phyloP scores from a whole-genome alignment of 1,140 invertebrate genomes.

The Apocrypta bakeri region DNA sequence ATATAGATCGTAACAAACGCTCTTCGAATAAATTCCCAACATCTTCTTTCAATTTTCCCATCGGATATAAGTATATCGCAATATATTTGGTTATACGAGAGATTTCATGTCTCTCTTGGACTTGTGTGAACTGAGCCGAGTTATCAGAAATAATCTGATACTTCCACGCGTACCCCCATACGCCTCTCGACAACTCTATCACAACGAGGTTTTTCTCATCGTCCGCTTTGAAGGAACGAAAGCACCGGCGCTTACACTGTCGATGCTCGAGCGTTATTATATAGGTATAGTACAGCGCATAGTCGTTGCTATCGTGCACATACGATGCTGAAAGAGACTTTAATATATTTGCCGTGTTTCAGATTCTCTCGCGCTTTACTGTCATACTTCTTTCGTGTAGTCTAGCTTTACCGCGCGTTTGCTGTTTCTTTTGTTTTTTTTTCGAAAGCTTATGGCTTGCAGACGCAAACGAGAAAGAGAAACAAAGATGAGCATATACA shows the following conservation, averaged over 20 bases:
- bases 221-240: conserved; percentile 4
- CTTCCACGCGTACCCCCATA: not conserved
- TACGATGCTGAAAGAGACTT: not conserved
- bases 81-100: too few species aligned
- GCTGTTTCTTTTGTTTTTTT: not conserved
- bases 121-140: not conserved
- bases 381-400: not conserved
- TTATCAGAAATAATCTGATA: conserved; percentile 13
- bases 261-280: conserved; percentile 16
- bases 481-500: too few species aligned
- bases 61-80: too few species aligned
- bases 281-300: not conserved
- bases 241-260: not conserved
- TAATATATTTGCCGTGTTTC: conserved; percentile 31
- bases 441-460: not conserved
- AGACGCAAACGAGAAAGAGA: too few species aligned
- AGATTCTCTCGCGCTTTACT: conserved; percentile 6
- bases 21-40: too few species aligned
- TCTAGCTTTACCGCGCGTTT: too few species aligned
- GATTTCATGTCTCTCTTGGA: not conserved
- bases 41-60: too few species aligned
- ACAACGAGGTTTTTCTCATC: not conserved
- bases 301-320: not conserved
- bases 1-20: too few species aligned
- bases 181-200: not conserved